phyloP scores from a whole-genome alignment of 1,140 invertebrate species.

The Solenopsis invicta region DNA sequence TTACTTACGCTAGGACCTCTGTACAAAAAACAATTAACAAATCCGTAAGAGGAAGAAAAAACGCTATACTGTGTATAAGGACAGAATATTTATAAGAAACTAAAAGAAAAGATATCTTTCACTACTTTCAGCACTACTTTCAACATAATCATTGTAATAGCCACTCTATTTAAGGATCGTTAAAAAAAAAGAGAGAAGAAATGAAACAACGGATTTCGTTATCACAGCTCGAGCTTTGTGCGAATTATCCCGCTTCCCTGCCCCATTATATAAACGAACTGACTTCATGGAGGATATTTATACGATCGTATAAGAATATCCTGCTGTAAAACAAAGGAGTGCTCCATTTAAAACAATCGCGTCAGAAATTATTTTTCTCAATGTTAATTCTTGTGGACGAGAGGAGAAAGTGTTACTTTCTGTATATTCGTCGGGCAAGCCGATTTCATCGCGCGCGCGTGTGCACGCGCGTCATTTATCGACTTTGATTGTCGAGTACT shows the following conservation, averaged over 20 bases:
- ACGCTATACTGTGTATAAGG: slow-evolving; percentile 56
- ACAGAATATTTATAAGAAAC: slow-evolving; percentile 66
- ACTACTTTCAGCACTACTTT: slow-evolving; percentile 66
- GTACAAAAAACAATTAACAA: slow-evolving; percentile 62
- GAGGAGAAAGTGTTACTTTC: slow-evolving; percentile 21
- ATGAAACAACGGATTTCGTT: slow-evolving; percentile 55
- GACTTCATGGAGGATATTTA: slow-evolving; percentile 56
- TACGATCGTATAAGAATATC: slow-evolving; percentile 23
- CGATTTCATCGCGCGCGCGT: slow-evolving; percentile 10
- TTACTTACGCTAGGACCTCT: slow-evolving; percentile 58
- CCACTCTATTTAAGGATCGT: slow-evolving; percentile 62
- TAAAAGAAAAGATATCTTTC: slow-evolving; percentile 63
- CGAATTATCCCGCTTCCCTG: slow-evolving; percentile 35
- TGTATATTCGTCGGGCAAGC: slow-evolving; percentile 19
- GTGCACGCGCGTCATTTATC: slow-evolving; percentile 34
- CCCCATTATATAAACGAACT: slow-evolving; percentile 35
- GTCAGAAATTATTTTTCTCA: slow-evolving; percentile 59
- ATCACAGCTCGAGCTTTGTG: slow-evolving; percentile 59
- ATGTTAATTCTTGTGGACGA: slow-evolving; percentile 50
- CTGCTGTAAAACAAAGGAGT: slow-evolving; percentile 5
- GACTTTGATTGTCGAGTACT: slow-evolving; percentile 17
- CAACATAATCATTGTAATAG: slow-evolving; percentile 66
- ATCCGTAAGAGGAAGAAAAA: slow-evolving; percentile 34
- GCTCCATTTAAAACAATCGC: slow-evolving; percentile 30
- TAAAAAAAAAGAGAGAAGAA: slow-evolving; percentile 47